Conservation (phyloP, 2,797 vertebrate genomes). For the Artibeus jamaicensis region DNA sequence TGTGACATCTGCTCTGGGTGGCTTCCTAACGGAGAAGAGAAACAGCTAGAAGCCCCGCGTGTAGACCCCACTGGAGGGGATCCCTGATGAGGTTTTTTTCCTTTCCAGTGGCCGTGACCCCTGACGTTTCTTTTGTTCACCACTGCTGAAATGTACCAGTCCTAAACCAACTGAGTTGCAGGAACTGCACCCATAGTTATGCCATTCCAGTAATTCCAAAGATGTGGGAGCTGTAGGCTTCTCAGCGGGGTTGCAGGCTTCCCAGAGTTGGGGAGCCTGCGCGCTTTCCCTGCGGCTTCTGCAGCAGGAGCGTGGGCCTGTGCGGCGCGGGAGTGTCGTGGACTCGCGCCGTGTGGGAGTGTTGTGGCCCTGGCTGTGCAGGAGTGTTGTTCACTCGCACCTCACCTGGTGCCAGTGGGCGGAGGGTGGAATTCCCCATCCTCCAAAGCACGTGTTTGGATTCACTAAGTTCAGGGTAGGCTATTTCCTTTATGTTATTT, state of each 20-base stretch:
- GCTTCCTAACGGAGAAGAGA: neutral
- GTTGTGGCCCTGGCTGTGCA: no score
- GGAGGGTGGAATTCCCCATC: neutral
- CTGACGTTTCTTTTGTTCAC: neutral
- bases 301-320: neutral
- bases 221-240: neutral
- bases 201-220: neutral
- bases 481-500: neutral
- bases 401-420: neutral
- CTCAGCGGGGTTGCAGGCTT: neutral
- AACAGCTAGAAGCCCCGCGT: neutral
- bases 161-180: neutral
- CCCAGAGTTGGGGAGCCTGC: neutral
- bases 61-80: neutral
- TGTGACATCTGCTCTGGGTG: neutral
- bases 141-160: neutral
- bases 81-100: neutral
- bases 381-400: neutral
- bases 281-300: accelerated
- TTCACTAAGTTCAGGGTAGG: neutral
- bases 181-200: neutral
- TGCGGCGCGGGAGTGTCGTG: no score
- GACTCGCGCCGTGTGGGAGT: no score
- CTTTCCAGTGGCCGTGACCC: neutral
- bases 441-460: neutral